phyloP scores from a whole-genome alignment of 2,797 vertebrate species.

The Sebastes taczanowskii region DNA sequence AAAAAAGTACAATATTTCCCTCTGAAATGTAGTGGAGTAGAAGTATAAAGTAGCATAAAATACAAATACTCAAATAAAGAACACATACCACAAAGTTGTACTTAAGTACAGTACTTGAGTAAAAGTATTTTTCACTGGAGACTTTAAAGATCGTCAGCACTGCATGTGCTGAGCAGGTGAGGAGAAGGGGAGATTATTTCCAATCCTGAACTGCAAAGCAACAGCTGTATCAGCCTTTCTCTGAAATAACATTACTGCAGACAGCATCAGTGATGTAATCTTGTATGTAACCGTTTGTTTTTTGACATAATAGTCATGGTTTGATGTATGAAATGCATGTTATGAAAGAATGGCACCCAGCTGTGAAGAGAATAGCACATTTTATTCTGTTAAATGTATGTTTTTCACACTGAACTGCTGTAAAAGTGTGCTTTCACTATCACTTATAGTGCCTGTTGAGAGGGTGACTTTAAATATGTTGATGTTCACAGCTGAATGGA shows the following conservation, averaged over 20 bases:
- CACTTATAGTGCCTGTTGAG: neutral
- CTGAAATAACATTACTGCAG: neutral
- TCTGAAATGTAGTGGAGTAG: too few relatives aligned
- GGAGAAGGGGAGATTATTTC: neutral
- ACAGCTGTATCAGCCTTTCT: neutral
- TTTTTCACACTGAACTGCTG: too few relatives aligned
- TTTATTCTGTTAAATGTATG: neutral
- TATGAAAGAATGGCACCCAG: neutral
- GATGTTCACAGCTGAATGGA: neutral
- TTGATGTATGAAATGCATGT: neutral
- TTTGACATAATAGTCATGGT: neutral
- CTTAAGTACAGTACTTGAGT: too few relatives aligned
- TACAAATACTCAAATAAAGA: too few relatives aligned
- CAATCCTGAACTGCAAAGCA: neutral
- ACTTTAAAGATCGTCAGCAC: neutral
- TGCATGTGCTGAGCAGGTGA: neutral
- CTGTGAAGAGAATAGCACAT: neutral
- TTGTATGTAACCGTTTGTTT: neutral
- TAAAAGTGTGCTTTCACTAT: neutral
- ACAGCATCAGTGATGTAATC: neutral
- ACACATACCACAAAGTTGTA: too few relatives aligned
- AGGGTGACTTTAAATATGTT: neutral
- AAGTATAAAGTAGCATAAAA: too few relatives aligned
- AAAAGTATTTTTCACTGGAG: neutral
- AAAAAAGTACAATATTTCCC: too few relatives aligned